Evolutionary conservation across 2,888 invertebrate species (phyloP).

Genomic region (Hetaerina titia): DNA sequence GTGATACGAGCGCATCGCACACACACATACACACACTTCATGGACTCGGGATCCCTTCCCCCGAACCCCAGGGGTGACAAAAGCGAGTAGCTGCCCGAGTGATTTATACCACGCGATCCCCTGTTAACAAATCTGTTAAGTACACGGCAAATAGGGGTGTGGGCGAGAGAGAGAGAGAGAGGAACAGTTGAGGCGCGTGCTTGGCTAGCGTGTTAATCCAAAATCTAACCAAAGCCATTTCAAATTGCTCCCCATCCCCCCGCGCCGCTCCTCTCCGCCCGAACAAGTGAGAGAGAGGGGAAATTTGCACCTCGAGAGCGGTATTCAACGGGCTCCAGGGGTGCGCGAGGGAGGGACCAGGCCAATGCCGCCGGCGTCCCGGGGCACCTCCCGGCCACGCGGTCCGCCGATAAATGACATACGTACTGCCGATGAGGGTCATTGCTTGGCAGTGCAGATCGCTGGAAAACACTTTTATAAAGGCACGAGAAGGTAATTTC

Average conservation of each 20-base stretch:
- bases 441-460: too few relatives aligned
- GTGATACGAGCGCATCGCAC: background rate
- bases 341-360: background rate
- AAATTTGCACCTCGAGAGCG: slow-evolving; percentile 52
- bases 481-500: too few relatives aligned
- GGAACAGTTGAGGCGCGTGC: slow-evolving; percentile 1
- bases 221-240: slow-evolving; percentile 47
- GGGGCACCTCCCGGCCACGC: too few relatives aligned
- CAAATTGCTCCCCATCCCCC: background rate
- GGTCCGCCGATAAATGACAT: too few relatives aligned
- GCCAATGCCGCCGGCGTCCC: background rate
- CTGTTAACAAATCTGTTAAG: slow-evolving; percentile 66
- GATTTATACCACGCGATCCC: slow-evolving; percentile 60
- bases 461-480: too few relatives aligned
- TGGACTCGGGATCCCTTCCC: background rate
- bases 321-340: background rate
- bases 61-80: background rate
- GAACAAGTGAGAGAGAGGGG: background rate
- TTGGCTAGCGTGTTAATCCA: slow-evolving; percentile 52
- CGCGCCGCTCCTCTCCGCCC: background rate
- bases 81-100: slow-evolving; percentile 51
- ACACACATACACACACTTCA: background rate
- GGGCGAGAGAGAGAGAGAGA: slow-evolving; percentile 34
- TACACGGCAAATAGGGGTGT: slow-evolving; percentile 59
- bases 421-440: too few relatives aligned